Percentiles rank a stretch among this genome's conserved stretches.
Evolutionary conservation across 2,797 vertebrate genomes (phyloP).

Genomic region (Cuniculus paca): DNA sequence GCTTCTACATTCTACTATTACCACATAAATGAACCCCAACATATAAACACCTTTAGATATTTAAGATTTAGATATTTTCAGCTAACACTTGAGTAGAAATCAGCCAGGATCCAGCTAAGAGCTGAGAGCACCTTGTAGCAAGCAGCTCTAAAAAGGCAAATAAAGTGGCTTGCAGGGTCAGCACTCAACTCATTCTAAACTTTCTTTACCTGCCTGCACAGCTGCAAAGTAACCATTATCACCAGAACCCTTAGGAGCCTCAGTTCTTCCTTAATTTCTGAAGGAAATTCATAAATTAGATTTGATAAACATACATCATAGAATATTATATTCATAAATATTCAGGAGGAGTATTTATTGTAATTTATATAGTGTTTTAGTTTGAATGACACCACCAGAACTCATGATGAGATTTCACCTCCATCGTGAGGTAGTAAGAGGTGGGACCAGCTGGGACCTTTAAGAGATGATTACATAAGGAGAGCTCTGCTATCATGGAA

Average conservation of each 20-base stretch:
- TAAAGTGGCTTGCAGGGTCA: too few relatives aligned
- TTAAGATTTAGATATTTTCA: background rate
- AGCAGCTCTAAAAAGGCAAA: background rate
- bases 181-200: background rate
- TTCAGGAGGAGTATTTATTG: background rate
- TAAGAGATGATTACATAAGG: background rate
- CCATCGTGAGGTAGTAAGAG: background rate
- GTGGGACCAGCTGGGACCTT: background rate
- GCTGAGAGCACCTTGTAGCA: background rate
- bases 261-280: background rate
- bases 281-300: constrained; percentile 5
- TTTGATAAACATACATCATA: background rate
- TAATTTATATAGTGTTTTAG: background rate
- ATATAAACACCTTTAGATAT: background rate
- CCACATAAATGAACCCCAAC: background rate
- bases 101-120: background rate
- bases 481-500: background rate
- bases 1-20: background rate
- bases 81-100: background rate
- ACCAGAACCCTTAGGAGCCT: background rate
- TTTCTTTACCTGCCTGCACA: background rate
- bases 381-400: background rate
- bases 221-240: background rate
- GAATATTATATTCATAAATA: background rate
- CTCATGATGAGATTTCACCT: background rate